Evolutionary conservation across 2,888 invertebrate genomes (phyloP), one percentile per base, ranked within the genome.

Genomic region (Leucania comma): DNA sequence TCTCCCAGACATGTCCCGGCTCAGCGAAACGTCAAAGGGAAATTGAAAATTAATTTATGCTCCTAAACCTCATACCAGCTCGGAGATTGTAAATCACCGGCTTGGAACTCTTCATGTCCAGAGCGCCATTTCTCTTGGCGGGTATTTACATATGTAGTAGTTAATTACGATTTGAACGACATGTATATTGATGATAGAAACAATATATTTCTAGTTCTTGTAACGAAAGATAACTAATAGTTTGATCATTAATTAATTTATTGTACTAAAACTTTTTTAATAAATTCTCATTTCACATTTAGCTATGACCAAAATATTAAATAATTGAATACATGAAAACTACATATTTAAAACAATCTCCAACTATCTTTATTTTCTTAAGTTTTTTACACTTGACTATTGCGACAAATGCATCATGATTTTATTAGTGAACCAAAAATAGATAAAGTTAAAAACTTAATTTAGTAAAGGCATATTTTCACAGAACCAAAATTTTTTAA

Each of bases 11-110:
- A 91, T 90, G 94, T 90, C 88, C 88, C 90, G 92, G 93, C 94
- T 95, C 95, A 95, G 95, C 95, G 90, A 94, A 94, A 95, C 90
- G 95, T 95, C 95, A 95, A 95, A 95, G 94, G 93, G 92, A 95
- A 95, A 96, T 95, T 95, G 95, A 95, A 96, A 96, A 95, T 94
- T 96, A 95, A 95, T 95, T 95, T 95, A 95, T 94, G 94, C 92
- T 89, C 87, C 90, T 90, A 93, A 93, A 93, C 94, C 93, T 92
- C 91, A 75, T 91, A 89, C 87, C 84, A 90, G 90, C 89, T 90
- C 86, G 80, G 88, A 90, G 89, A 90, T 88, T 91, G 90, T 90
- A 91, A 92, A 91, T 90, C 90, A 89, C 82, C 87, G 87, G 86
- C 86, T 86, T 78, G 81, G 81, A 85, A 86, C 87, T 87, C 86